Evolutionary conservation across 2,113 vertebrate genomes (phyloP).

Genomic region (Semnornis frantzii): DNA sequence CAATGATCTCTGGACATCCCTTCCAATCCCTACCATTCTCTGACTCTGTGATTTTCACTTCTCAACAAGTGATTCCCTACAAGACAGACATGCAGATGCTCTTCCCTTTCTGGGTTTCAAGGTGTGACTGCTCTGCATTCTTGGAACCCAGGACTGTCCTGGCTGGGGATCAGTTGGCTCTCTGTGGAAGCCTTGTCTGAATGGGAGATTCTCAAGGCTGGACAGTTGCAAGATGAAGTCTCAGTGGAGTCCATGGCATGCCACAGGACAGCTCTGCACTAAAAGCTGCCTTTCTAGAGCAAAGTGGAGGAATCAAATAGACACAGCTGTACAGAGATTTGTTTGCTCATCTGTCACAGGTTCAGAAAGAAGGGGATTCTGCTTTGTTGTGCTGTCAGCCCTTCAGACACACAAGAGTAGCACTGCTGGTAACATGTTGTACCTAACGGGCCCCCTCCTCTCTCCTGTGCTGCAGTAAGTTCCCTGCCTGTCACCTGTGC

Average conservation of each 20-base stretch:
- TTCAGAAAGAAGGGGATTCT: constrained; percentile 25
- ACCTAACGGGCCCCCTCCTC: background rate
- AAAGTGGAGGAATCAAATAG: constrained; percentile 35
- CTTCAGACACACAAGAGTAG: background rate
- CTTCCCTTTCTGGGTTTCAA: background rate
- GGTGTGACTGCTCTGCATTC: background rate
- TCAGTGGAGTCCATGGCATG: background rate
- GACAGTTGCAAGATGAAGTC: constrained; percentile 40
- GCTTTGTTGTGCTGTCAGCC: constrained; percentile 1
- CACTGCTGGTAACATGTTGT: background rate
- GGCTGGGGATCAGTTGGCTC: background rate
- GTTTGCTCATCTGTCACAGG: constrained; percentile 4
- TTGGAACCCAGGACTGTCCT: background rate
- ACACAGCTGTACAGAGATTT: constrained; percentile 7
- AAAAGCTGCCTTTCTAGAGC: constrained; percentile 25
- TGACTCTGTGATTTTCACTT: too few relatives aligned
- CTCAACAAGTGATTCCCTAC: too few relatives aligned
- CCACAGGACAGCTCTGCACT: constrained; percentile 20
- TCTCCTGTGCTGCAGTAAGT: background rate
- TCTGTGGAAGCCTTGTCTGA: constrained; percentile 39
- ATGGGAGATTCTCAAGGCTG: constrained; percentile 9
- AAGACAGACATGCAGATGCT: background rate
- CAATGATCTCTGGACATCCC: too few relatives aligned
- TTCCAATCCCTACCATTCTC: too few relatives aligned
- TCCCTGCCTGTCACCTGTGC: background rate